phyloP scores from a whole-genome alignment of 2,797 vertebrate genomes.

The Oreochromis grahami region DNA sequence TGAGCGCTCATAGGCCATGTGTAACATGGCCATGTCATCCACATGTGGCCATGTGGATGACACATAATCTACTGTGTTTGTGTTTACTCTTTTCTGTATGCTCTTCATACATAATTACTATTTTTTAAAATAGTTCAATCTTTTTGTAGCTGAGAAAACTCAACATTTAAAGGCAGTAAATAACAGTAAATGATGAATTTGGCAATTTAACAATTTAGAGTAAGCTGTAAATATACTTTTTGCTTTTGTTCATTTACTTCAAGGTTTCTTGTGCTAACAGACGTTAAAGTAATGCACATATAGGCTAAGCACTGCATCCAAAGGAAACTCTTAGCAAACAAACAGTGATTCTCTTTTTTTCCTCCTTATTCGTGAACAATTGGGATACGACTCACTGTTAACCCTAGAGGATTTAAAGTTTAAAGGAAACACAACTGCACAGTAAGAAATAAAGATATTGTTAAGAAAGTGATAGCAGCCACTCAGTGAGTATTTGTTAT shows the following conservation, averaged over 20 bases:
- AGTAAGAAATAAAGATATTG: neutral
- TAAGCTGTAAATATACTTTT: neutral
- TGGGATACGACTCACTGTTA: neutral
- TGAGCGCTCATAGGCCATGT: neutral
- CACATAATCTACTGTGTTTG: neutral
- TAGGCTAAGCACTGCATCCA: neutral
- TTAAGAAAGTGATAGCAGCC: neutral
- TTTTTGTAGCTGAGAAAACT: neutral
- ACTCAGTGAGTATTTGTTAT: neutral
- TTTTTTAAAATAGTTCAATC: neutral
- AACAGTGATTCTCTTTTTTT: neutral
- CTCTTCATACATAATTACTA: neutral
- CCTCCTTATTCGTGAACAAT: no score
- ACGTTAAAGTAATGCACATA: neutral
- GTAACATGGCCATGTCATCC: no score
- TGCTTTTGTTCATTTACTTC: neutral
- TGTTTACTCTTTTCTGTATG: neutral
- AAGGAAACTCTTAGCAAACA: neutral
- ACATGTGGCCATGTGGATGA: neutral
- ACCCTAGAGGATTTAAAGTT: neutral
- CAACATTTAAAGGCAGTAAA: neutral
- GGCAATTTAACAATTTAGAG: neutral
- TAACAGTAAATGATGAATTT: neutral
- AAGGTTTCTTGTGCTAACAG: neutral
- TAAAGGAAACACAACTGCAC: neutral